Evolutionary conservation across 2,113 vertebrate species (phyloP).

Genomic region (Octodon degus): DNA sequence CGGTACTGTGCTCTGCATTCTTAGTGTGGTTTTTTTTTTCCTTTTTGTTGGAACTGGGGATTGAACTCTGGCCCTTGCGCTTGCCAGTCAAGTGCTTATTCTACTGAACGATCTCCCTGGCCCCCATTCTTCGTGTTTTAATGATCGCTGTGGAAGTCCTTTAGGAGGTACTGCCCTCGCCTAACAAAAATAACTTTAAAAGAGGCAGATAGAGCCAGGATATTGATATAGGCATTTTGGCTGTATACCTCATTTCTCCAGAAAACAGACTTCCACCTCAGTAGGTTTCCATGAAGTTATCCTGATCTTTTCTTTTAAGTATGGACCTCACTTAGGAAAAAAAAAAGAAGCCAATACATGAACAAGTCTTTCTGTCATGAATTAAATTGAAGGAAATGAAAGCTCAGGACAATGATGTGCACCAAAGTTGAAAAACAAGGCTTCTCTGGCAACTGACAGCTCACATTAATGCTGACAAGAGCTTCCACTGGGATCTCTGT

Average conservation of each 20-base stretch:
- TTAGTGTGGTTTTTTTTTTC: too few relatives aligned
- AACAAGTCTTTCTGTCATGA: conserved; percentile 11
- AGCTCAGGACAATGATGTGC: background rate
- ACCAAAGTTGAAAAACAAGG: background rate
- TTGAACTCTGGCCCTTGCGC: too few relatives aligned
- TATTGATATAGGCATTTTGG: background rate
- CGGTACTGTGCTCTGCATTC: background rate
- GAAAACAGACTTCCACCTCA: background rate
- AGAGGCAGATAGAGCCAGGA: background rate
- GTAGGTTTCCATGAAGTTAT: conserved; percentile 2
- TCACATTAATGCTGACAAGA: background rate
- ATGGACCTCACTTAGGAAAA: background rate
- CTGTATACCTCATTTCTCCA: background rate
- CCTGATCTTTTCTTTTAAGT: background rate
- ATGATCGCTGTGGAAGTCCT: background rate
- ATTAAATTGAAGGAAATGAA: conserved; percentile 7
- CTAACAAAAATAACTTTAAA: background rate
- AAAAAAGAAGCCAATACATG: conserved; percentile 2
- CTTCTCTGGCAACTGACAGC: conserved; percentile 30
- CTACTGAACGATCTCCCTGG: too few relatives aligned
- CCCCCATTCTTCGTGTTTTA: conserved; percentile 5
- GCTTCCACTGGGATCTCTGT: background rate
- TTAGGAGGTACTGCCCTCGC: background rate
- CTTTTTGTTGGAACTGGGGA: too few relatives aligned
- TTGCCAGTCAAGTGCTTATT: too few relatives aligned